phyloP scores from a whole-genome alignment of 1,140 invertebrate species.

The Thereuonema tuberculata region DNA sequence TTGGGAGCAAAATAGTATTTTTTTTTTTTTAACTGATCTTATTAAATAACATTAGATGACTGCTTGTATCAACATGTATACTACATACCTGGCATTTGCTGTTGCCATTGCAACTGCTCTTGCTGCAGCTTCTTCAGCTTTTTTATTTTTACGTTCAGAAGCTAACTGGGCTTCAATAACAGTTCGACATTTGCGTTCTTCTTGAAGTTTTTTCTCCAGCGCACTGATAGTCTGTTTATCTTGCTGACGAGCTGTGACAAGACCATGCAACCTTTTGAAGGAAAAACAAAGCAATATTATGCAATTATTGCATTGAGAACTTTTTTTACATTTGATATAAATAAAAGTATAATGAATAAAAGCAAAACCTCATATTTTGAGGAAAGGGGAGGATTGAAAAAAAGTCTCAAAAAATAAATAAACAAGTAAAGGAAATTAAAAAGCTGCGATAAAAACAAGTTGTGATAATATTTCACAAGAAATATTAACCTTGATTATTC shows the following conservation, averaged over 20 bases:
- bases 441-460: too few relatives aligned
- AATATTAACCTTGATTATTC: too few relatives aligned
- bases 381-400: too few relatives aligned
- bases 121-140: constrained; percentile 47
- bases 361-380: too few relatives aligned
- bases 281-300: constrained; percentile 9
- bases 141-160: constrained; percentile 56
- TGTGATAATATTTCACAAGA: too few relatives aligned
- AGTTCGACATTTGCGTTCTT: constrained; percentile 61
- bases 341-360: background rate
- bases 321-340: background rate
- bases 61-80: too few relatives aligned
- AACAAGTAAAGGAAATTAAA: too few relatives aligned
- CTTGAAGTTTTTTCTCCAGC: constrained; percentile 64
- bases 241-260: constrained; percentile 51
- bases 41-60: too few relatives aligned
- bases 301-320: background rate
- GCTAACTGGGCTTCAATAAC: constrained; percentile 59
- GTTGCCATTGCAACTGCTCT: constrained; percentile 31
- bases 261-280: constrained; percentile 46
- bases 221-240: constrained; percentile 60
- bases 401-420: too few relatives aligned
- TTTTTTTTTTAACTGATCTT: too few relatives aligned
- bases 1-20: too few relatives aligned
- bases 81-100: constrained; percentile 29